These are phyloP conservation scores for Lissonota sp. DNA, from an alignment of 2,888 invertebrate genomes.

Conservation along the genomic window DNA sequence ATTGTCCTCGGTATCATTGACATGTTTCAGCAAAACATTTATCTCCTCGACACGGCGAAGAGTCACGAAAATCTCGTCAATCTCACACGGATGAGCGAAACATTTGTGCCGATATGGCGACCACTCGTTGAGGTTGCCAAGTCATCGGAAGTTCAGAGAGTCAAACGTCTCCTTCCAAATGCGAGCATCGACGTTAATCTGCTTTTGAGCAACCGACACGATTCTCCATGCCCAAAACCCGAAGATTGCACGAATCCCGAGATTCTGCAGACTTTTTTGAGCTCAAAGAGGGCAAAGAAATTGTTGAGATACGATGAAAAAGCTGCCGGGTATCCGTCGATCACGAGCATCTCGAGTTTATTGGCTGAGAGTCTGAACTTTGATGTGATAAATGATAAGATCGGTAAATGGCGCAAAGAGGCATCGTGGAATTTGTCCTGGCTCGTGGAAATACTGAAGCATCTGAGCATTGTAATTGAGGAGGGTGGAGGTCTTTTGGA, in stretches of 20 bases:
- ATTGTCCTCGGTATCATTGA: conserved; percentile 72
- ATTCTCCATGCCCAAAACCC: conserved; percentile 67
- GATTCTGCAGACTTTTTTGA: conserved; percentile 71
- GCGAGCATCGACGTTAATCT: conserved; percentile 79
- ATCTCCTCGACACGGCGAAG: conserved; percentile 72
- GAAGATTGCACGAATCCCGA: conserved; percentile 68
- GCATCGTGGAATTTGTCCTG: conserved; percentile 85
- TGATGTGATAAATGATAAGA: conserved; percentile 70
- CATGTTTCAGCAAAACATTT: conserved; percentile 70
- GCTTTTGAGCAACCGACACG: conserved; percentile 67
- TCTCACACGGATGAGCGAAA: conserved; percentile 73
- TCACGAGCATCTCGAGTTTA: conserved; percentile 71
- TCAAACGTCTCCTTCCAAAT: conserved; percentile 72
- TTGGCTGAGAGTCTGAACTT: conserved; percentile 73
- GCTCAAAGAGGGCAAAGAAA: conserved; percentile 72
- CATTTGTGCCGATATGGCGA: conserved; percentile 77
- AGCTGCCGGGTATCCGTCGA: conserved; percentile 71
- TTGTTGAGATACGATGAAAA: conserved; percentile 75
- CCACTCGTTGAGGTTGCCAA: conserved; percentile 72
- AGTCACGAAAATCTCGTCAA: conserved; percentile 71
- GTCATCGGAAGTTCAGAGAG: conserved; percentile 60
- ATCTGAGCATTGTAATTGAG: conserved; percentile 81
- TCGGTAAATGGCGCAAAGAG: conserved; percentile 81
- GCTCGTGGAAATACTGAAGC: conserved; percentile 83
- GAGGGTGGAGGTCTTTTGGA: conserved; percentile 84